Evolutionary conservation across 2,113 vertebrate genomes (phyloP), one percentile per base, ranked within the genome.

Genomic region (Talpa occidentalis): DNA sequence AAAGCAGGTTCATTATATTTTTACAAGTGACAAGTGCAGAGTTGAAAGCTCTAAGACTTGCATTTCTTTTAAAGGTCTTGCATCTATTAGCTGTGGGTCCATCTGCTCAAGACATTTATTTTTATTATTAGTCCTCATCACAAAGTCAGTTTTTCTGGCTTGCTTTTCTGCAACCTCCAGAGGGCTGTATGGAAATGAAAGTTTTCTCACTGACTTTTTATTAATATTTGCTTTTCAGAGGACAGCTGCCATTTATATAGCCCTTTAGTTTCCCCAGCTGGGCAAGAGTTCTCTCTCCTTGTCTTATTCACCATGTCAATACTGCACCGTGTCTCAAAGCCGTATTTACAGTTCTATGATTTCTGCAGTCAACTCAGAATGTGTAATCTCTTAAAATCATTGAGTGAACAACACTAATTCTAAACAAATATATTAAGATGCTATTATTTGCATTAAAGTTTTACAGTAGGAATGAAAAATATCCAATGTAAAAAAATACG

Each of bases 181-280:
- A 93, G 49, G 37, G 69, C 37, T 59, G 0, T 44, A 64, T 62
- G 19, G 59, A 89, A 95, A 94, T 54, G 7, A 81, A 92, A 42
- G 12, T 69, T 82, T 94, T 96, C 49, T 93, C 35, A 87, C 60
- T 32, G n/a, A 90, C 52, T 87, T 95, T 86, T 90, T 77, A 90
- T 90, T 92, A 95, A 82, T 88, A 89, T 86, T 96, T 93, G 64
- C 37, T 54, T 74, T 93, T 78, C 10, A 92, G 37, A 84, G 44
- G 42, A 54, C 11, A 74, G 16, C 37, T 86, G 85, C n/a, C 42
- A 62, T 78, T 88, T 88, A 92, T 66, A 44, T 84, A 89, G 62
- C 47, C 16, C 19, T 93, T 49, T 37, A 70, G 32, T 11, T 82
- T 67, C 28, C n/a, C 16, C 16, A 91, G 35, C 28, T 69, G 52